Base-by-base conservation (phyloP, 2,113 vertebrate species). In the Chlamydotis undulata region DNA sequence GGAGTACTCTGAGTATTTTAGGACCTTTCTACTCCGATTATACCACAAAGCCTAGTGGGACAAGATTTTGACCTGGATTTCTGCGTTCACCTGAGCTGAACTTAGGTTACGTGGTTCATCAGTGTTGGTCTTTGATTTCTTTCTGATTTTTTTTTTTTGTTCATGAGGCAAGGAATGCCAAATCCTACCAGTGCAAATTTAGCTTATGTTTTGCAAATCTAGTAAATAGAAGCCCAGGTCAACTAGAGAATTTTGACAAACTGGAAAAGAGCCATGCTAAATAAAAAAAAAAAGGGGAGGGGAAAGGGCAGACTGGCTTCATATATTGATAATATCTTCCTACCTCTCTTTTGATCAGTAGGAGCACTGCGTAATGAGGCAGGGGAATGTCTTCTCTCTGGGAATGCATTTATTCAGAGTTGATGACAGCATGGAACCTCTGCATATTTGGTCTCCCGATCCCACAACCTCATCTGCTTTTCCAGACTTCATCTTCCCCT, bases 301-400 rank as follows among this genome's bases (percentile, higher is more conserved):
- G 22, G 43, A 79, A 83, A 77, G 60, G 81, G 57, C 56, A 86
- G 43, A 47, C 43, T 59, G 29, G 26, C 29, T 95, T 92, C 64
- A 56, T 70, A 74, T 52, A 45, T 28, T 35, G 92, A 83, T 91
- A 71, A 60, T 73, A 93, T 77, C 82, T 97, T 74, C 64, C 77
- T 53, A 69, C n/a, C 24, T 83, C 47, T 94, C 64, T 83, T 95
- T 93, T 90, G 93, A 90, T 95, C 91, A 94, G 80, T 76, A 64
- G 69, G 77, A 89, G 65, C 65, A 75, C 74, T 35, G 22, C 47
- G 73, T 91, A 92, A 87, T 89, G 77, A 84, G 57, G 43, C 52
- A 88, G 68, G 45, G 33, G 91, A 94, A 78, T 57, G 60, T 73
- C 84, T 83, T 70, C 91, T 91, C 29, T 90, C 95, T 90, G 90